Base-by-base conservation (phyloP, 23 tunicate species). In the Clavelina lepadiformis region DNA sequence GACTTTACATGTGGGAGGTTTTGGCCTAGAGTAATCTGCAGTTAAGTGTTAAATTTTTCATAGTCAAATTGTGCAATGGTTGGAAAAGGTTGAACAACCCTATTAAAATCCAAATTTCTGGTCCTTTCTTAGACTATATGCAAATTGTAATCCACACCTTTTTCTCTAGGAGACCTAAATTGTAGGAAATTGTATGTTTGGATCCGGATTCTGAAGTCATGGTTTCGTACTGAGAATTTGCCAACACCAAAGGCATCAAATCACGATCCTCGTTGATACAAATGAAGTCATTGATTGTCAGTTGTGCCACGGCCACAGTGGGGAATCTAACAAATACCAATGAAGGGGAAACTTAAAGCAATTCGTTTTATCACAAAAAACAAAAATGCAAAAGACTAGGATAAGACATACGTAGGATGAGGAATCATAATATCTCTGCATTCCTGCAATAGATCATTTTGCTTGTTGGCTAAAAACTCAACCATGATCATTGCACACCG, bases 401-500 rank as follows among this genome's bases (percentile, higher is more conserved):
- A 6, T n/a, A 15, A 41, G 15, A 41, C 49, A 35, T 75, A 78
- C 84, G 19, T 57, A 31, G 84, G 76, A 23, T 44, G 31, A 21
- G 74, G 68, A 1, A 13, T 47, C 11, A 68, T 46, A 27, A 22
- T 45, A 32, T 78, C 75, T 46, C 69, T 49, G 64, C 95, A 86
- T 46, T 66, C 49, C 1, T 36, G 54, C 27, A 86, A 47, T 28
- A 86, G 34, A 19, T 47, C 35, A 56, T 86, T 86, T 35, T 86
- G 95, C 28, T 62, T 77, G 18, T 78, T 71, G 46, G 72, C 47
- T 26, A 86, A 35, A 41, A 70, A 78, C 35, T 77, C 78, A 18
- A 65, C 50, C 54, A 86, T 31, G 25, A 71, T 58, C 24, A 55
- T 66, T 24, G 85, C 95, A 77, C 95, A 86, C 2, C 75, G 33